These are phyloP conservation scores for Glyphotaelius pellucidus DNA, from an alignment of 2,888 invertebrate species.

Conservation along the genomic window DNA sequence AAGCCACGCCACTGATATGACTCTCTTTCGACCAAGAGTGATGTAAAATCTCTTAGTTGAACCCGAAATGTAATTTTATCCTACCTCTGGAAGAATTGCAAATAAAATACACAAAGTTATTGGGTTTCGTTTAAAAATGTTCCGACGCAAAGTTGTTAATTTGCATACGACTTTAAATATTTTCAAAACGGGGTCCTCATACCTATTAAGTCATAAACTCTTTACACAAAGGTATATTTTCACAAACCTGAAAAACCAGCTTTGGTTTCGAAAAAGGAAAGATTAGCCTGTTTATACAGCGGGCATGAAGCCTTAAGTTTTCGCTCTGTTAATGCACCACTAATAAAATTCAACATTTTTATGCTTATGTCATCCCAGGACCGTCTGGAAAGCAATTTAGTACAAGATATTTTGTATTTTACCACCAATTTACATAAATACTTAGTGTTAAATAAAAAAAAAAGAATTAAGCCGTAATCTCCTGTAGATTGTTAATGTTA, in stretches of 20 bases:
- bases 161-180: not conserved
- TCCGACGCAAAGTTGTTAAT: not conserved
- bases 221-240: not conserved
- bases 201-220: not conserved
- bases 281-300: not conserved
- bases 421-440: not conserved
- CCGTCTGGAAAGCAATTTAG: not conserved
- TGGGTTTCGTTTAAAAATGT: not conserved
- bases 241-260: not conserved
- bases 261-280: not conserved
- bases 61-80: no score
- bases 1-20: no score
- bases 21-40: no score
- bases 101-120: not conserved
- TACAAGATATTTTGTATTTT: not conserved
- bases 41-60: no score
- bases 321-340: not conserved
- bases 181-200: not conserved
- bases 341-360: not conserved
- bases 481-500: not conserved
- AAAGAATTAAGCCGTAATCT: not conserved
- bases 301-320: not conserved
- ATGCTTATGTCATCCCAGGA: not conserved
- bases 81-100: not conserved
- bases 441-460: not conserved